A percentile compares a stretch with the other conserved stretches of the same genome.
These are phyloP conservation scores for Xiphophorus maculatus DNA, from an alignment of 2,113 vertebrate species.

Conservation along the genomic window DNA sequence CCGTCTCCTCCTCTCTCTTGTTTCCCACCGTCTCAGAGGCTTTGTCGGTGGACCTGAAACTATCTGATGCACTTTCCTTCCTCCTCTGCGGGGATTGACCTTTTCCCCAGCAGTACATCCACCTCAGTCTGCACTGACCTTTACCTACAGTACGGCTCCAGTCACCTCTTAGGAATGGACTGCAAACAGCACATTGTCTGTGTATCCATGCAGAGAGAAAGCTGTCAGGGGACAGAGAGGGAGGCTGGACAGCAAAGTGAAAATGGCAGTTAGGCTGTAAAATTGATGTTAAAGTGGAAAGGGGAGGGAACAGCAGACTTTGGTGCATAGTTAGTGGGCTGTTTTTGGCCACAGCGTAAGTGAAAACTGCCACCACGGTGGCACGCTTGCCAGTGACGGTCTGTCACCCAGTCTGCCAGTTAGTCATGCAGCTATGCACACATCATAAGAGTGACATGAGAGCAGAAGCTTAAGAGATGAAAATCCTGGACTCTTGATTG, in stretches of 20 bases:
- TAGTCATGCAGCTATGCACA: constrained; percentile 4
- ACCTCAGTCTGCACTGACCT: constrained; percentile 74
- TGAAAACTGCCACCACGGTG: constrained; percentile 8
- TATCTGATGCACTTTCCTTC: constrained; percentile 52
- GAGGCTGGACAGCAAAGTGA: constrained; percentile 35
- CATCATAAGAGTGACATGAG: neutral
- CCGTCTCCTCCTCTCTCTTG: constrained; percentile 31
- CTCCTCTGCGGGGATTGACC: constrained; percentile 54
- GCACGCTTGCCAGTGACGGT: constrained; percentile 1
- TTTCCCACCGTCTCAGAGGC: constrained; percentile 40
- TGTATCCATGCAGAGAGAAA: constrained; percentile 42
- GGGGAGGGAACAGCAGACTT: constrained; percentile 10
- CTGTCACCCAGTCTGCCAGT: constrained; percentile 5
- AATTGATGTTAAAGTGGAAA: constrained; percentile 29
- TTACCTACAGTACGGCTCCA: constrained; percentile 60
- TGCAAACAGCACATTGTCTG: constrained; percentile 44
- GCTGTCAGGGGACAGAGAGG: constrained; percentile 32
- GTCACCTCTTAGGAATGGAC: constrained; percentile 52
- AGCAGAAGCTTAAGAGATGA: neutral
- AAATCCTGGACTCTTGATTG: neutral
- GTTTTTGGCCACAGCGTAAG: constrained; percentile 25
- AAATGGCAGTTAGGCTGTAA: constrained; percentile 32
- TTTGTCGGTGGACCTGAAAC: constrained; percentile 45
- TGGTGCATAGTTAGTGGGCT: constrained; percentile 32
- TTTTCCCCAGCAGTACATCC: constrained; percentile 68